Evolutionary conservation across 2,888 invertebrate species (phyloP).

Genomic region (Drosophila fungiperda): DNA sequence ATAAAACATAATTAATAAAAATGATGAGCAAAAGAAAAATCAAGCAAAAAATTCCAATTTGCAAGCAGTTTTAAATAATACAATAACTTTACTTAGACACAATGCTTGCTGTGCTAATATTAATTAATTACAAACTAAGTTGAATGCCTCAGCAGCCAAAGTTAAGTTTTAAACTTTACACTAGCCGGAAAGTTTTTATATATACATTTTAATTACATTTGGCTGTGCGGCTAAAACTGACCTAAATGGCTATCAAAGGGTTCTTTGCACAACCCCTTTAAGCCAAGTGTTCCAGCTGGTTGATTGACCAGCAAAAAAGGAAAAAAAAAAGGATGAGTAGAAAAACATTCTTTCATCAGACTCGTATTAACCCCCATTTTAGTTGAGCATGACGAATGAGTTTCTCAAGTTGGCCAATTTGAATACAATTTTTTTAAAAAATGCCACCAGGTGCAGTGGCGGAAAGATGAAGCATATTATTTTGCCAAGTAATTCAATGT

Average conservation of each 20-base stretch:
- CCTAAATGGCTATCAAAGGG: slow-evolving; percentile 27
- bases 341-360: slow-evolving; percentile 29
- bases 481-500: slow-evolving; percentile 44
- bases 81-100: too few relatives aligned
- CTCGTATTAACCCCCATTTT: slow-evolving; percentile 44
- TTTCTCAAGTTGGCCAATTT: slow-evolving; percentile 46
- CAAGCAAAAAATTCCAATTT: too few relatives aligned
- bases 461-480: slow-evolving; percentile 40
- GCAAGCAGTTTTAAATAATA: too few relatives aligned
- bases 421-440: slow-evolving; percentile 30
- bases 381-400: slow-evolving; percentile 72
- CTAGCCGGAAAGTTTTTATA: too few relatives aligned
- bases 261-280: slow-evolving; percentile 29
- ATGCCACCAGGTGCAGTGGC: slow-evolving; percentile 49
- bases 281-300: slow-evolving; percentile 20
- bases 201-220: slow-evolving; percentile 63
- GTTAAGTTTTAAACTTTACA: background rate
- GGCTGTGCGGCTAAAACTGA: slow-evolving; percentile 2
- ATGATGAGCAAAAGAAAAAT: too few relatives aligned
- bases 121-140: too few relatives aligned
- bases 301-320: slow-evolving; percentile 39
- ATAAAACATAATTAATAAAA: too few relatives aligned
- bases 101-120: too few relatives aligned
- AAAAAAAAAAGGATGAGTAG: background rate
- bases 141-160: too few relatives aligned